A percentile compares a stretch with the other conserved stretches of the same genome.
phyloP scores from a whole-genome alignment of 2,888 invertebrate genomes.

The Lordiphosa fenestrarum region DNA sequence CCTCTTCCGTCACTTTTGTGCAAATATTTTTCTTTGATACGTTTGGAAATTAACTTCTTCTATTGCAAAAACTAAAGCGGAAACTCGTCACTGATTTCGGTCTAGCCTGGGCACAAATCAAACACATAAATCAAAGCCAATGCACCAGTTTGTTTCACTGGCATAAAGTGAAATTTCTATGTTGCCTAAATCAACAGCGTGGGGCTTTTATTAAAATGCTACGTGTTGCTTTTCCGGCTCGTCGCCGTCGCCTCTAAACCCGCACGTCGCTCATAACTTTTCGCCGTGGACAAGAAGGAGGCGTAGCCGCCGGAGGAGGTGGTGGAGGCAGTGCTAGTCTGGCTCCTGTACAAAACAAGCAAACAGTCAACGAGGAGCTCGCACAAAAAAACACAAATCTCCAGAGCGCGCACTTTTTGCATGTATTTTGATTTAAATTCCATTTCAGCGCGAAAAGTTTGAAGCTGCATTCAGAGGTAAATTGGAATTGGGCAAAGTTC shows the following conservation, averaged over 20 bases:
- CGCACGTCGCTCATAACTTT: slow-evolving; percentile 43
- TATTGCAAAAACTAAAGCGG: slow-evolving; percentile 2
- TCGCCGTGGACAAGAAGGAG: slow-evolving; percentile 5
- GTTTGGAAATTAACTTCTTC: slow-evolving; percentile 43
- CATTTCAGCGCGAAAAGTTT: slow-evolving; percentile 21
- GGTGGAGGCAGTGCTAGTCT: no score
- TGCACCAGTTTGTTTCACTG: slow-evolving; percentile 27
- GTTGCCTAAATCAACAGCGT: slow-evolving; percentile 21
- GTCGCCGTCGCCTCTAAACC: slow-evolving; percentile 20
- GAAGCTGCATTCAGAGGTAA: neutral
- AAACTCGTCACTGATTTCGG: slow-evolving; percentile 3
- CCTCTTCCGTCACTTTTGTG: slow-evolving; percentile 22
- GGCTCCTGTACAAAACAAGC: slow-evolving; percentile 33
- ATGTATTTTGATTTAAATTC: slow-evolving; percentile 59
- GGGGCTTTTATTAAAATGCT: slow-evolving; percentile 33
- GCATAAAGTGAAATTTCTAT: slow-evolving; percentile 1
- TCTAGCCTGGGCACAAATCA: slow-evolving; percentile 21
- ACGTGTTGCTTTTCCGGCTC: slow-evolving; percentile 56
- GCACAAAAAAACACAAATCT: slow-evolving; percentile 25
- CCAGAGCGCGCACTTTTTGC: slow-evolving; percentile 18
- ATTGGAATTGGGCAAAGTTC: no score
- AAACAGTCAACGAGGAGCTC: slow-evolving; percentile 34
- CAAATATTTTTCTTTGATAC: slow-evolving; percentile 44
- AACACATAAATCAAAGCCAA: slow-evolving; percentile 58
- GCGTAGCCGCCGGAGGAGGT: neutral